Evolutionary conservation across 2,888 invertebrate genomes (phyloP).

Genomic region (Microdon myrmicae): DNA sequence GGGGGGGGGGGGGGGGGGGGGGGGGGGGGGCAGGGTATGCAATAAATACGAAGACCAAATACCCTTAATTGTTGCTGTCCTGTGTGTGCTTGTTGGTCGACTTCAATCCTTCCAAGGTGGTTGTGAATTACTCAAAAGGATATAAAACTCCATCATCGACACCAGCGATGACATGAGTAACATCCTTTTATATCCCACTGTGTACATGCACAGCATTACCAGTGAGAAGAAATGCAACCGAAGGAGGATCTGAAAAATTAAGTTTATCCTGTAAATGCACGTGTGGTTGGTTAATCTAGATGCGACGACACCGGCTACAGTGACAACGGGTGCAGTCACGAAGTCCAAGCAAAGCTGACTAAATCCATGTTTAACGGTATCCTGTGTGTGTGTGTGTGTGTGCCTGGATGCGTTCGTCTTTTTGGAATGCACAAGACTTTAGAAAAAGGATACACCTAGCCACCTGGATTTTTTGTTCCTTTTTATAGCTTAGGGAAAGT

Average conservation of each 20-base stretch:
- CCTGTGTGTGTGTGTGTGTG: conserved; percentile 16
- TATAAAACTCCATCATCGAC: conserved; percentile 21
- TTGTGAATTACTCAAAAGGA: conserved; percentile 37
- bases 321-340: conserved; percentile 8
- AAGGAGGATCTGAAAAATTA: conserved; percentile 30
- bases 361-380: conserved; percentile 9
- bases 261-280: conserved; percentile 19
- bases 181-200: conserved; percentile 16
- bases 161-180: conserved; percentile 33
- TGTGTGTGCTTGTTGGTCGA: conserved; percentile 37
- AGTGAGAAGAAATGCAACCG: background rate
- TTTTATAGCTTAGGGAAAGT: conserved; percentile 23
- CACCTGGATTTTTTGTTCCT: conserved; percentile 38
- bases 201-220: background rate
- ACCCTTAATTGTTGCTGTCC: conserved; percentile 47
- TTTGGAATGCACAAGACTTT: conserved; percentile 25
- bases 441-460: conserved; percentile 15
- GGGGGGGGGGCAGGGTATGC: conserved; percentile 28
- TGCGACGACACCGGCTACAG: conserved; percentile 32
- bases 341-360: conserved; percentile 15
- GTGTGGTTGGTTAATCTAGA: conserved; percentile 22
- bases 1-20: background rate
- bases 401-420: conserved; percentile 20
- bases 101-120: conserved; percentile 21
- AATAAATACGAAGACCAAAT: conserved; percentile 42